phyloP scores from a whole-genome alignment of 2,797 vertebrate species.

The Artibeus jamaicensis region DNA sequence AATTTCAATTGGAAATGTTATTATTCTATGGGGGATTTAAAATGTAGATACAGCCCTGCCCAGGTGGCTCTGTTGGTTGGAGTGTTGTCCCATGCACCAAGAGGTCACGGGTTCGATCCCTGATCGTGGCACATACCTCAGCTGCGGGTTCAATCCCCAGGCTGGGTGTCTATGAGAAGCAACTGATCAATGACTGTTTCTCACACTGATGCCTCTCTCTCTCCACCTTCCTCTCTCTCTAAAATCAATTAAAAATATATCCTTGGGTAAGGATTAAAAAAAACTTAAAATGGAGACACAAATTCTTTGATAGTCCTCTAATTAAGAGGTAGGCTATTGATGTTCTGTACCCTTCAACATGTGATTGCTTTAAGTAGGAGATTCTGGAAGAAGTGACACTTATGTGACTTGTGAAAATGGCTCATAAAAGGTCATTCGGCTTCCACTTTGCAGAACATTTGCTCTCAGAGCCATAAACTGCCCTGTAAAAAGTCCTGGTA shows the following conservation, averaged over 20 bases:
- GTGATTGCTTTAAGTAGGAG: neutral
- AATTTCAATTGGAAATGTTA: conserved; percentile 32
- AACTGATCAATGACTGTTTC: neutral
- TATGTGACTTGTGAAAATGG: neutral
- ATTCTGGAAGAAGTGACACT: neutral
- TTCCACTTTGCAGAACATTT: neutral
- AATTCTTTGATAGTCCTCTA: neutral
- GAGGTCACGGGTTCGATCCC: neutral
- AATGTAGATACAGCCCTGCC: neutral
- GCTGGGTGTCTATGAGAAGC: too few relatives aligned
- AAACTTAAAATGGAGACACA: neutral
- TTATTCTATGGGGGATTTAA: neutral
- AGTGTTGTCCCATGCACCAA: neutral
- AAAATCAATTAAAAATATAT: neutral
- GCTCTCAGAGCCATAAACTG: neutral
- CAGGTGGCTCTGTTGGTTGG: neutral
- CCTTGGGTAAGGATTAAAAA: neutral
- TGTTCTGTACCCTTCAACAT: neutral
- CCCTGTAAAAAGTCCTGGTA: neutral
- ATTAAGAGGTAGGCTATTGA: neutral
- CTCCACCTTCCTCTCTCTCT: neutral
- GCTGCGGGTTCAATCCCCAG: neutral
- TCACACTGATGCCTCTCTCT: neutral
- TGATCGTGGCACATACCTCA: too few relatives aligned
- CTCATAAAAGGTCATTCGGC: neutral